Base-by-base conservation (phyloP, 2,888 invertebrate genomes). In the Drosophila niveifrons region DNA sequence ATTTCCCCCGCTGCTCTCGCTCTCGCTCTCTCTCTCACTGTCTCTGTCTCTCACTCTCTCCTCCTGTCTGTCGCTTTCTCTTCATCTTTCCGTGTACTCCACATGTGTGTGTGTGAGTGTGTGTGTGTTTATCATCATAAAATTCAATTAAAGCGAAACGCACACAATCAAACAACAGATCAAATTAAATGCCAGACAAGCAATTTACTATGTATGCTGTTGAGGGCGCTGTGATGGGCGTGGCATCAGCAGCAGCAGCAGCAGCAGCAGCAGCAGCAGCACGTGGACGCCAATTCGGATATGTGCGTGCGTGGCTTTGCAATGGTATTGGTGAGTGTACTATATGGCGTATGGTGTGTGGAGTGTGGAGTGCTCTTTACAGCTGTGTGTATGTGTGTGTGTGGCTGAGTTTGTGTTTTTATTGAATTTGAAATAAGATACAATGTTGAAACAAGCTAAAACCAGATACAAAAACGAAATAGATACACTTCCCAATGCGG, bases 111-210 rank as follows among this genome's bases (percentile, higher is more conserved):
- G 50, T 59, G 34, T 29, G 29, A 53, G 36, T 36, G n/a, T 66
- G 57, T 76, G 56, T 75, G 57, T 71, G 79, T 72, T 75, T 77
- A 82, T 83, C 87, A 80, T 82, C 82, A 87, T 85, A 82, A 88
- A 89, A 86, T 86, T 86, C 86, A 86, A 86, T 86, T 86, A 89
- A 86, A 85, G 81, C 73, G 84, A 88, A 83, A 67, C 87, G 81
- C 85, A 74, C 80, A 86, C 88, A 89, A 86, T 87, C 88, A 89
- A 89, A 88, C 85, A 87, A 70, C 85, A 89, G 86, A 86, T 86
- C 88, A 86, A 86, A 86, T 86, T 86, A 86, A 89, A 86, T 85
- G 89, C 85, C 85, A 81, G 81, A 75, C 89, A 74, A 88, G 89
- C 82, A 85, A 81, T 86, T 88, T 88, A 88, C 76, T 83, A 75